phyloP scores from a whole-genome alignment of 2,888 invertebrate genomes.

The Hydraecia micacea region DNA sequence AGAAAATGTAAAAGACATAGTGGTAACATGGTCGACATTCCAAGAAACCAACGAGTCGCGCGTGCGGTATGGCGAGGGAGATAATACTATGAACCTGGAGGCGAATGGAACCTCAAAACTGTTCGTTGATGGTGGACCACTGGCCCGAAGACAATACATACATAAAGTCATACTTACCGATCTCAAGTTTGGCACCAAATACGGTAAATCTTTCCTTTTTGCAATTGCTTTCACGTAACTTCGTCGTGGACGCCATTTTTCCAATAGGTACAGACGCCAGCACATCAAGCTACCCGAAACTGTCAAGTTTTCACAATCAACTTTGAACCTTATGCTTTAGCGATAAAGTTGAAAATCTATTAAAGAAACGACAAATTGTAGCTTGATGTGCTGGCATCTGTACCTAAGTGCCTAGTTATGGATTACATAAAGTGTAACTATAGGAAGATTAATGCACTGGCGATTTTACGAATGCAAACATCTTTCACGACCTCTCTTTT shows the following conservation, averaged over 20 bases:
- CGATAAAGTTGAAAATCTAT: too few species aligned
- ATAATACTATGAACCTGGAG: background rate
- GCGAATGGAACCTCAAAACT: background rate
- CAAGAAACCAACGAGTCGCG: conserved; percentile 1
- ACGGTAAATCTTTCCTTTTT: conserved; percentile 6
- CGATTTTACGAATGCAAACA: background rate
- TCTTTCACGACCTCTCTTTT: background rate
- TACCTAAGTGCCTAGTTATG: too few species aligned
- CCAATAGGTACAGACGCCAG: too few species aligned
- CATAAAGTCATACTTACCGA: conserved; percentile 11
- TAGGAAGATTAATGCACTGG: too few species aligned
- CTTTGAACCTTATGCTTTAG: too few species aligned
- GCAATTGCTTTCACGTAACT: background rate
- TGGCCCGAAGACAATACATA: conserved; percentile 9
- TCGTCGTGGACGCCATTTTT: background rate
- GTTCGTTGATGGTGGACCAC: conserved; percentile 16
- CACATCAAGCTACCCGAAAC: too few species aligned
- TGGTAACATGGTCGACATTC: conserved; percentile 89
- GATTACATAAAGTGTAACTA: too few species aligned
- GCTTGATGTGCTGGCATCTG: too few species aligned
- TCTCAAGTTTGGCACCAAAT: conserved; percentile 5
- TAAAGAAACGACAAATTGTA: too few species aligned
- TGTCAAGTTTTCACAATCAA: too few species aligned
- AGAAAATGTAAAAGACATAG: conserved; percentile 81
- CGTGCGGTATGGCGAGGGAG: conserved; percentile 5